Base-by-base conservation (phyloP, 2,797 vertebrate genomes). In the Parauchenoglanis ngamensis region DNA sequence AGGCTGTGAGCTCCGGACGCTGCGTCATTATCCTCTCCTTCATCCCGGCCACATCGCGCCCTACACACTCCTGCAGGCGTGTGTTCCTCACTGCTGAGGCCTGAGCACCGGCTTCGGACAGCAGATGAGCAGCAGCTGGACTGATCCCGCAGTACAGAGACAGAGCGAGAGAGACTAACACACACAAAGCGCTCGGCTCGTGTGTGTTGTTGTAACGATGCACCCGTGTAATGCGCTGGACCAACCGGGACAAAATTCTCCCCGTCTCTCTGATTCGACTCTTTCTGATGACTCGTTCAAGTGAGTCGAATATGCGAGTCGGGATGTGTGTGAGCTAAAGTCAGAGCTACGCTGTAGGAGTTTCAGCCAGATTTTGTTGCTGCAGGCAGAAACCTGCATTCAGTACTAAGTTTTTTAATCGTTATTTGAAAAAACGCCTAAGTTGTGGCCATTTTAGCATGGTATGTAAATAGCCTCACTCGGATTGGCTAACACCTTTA, bases 21-120 rank as follows among this genome's bases (percentile, higher is more conserved):
- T 77, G 31, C 68, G 84, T 44, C 84, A 61, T 79, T 59, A 67
- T 40, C 83, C 44, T 19, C 80, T 17, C n/a, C 80, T 46, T 21
- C 80, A 52, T 49, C 56, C 25, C 44, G 44, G 21, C 0, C 1
- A n/a, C 59, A n/a, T 28, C 15, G n/a, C 4, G 40, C 13, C 59
- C 13, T 17, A 1, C 1, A 2, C 2, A n/a, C 7, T 52, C 59
- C 80, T 3, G 56, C 10, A 7, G 17, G 3, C 17, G 54, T 7
- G 49, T 56, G 52, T 11, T 31, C 2, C 3, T 0, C 1, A 10
- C 19, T 17, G 19, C 5, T 1, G 7, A 23, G 70, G 3, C 1
- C 1, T n/a, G n/a, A 15, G n/a, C 72, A 75, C 3, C 44, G 61
- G 17, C 0, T 15, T n/a, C 35, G 17, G 4, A 10, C 23, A 6